These are phyloP conservation scores for Mugil cephalus DNA, from an alignment of 2,113 vertebrate genomes.

Conservation along the genomic window DNA sequence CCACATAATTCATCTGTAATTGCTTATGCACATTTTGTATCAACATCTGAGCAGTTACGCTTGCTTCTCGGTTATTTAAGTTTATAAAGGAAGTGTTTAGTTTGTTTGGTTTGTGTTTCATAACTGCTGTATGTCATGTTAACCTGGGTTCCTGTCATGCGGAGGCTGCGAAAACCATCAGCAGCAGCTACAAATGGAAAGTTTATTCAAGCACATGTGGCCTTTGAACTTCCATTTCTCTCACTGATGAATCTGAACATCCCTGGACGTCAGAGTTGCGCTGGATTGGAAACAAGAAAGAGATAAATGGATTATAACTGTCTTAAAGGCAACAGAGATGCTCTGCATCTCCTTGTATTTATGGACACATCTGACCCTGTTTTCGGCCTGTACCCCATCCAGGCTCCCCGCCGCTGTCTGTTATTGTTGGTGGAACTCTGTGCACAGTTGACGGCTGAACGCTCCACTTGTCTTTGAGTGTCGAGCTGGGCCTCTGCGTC, in stretches of 20 bases:
- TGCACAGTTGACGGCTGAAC: slow-evolving; percentile 57
- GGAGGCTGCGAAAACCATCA: slow-evolving; percentile 60
- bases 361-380: slow-evolving; percentile 75
- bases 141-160: slow-evolving; percentile 45
- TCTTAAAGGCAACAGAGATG: slow-evolving; percentile 53
- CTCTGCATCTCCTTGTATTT: slow-evolving; percentile 48
- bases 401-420: slow-evolving; percentile 50
- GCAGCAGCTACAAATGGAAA: slow-evolving; percentile 34
- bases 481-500: slow-evolving; percentile 43
- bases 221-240: slow-evolving; percentile 38
- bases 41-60: slow-evolving; percentile 27
- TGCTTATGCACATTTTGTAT: slow-evolving; percentile 31
- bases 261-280: slow-evolving; percentile 37
- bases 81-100: slow-evolving; percentile 36
- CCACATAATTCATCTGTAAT: slow-evolving; percentile 45
- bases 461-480: slow-evolving; percentile 65
- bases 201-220: slow-evolving; percentile 48
- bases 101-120: slow-evolving; percentile 50
- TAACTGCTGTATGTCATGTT: slow-evolving; percentile 27
- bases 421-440: slow-evolving; percentile 71
- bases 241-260: slow-evolving; percentile 62
- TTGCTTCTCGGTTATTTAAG: neutral
- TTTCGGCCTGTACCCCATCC: slow-evolving; percentile 60
- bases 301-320: slow-evolving; percentile 52
- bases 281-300: slow-evolving; percentile 48